phyloP scores from a whole-genome alignment of 1,140 invertebrate species.

The Drosophila micromelanica region DNA sequence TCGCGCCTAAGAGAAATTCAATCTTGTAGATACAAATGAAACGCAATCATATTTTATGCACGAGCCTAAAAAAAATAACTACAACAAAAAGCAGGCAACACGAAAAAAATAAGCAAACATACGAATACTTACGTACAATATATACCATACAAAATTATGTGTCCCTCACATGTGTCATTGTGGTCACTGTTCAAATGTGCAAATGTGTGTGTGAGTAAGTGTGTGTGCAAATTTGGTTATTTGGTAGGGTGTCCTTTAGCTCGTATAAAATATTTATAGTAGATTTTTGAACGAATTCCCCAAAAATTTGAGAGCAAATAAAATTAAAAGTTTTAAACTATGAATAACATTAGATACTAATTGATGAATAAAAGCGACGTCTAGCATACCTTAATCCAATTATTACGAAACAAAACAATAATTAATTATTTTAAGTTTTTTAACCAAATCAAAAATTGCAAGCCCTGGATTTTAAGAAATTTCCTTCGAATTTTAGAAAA shows the following conservation, averaged over 20 bases:
- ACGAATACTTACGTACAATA: conserved; percentile 44
- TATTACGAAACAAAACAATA: too few species aligned
- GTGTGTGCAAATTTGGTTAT: conserved; percentile 23
- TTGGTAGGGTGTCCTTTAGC: conserved; percentile 10
- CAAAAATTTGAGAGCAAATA: too few species aligned
- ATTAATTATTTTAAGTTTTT: too few species aligned
- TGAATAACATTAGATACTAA: too few species aligned
- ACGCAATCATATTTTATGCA: conserved; percentile 82
- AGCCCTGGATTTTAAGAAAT: too few species aligned
- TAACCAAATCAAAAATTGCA: too few species aligned
- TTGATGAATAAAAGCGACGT: too few species aligned
- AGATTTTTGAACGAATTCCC: not conserved
- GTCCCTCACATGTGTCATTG: conserved; percentile 36
- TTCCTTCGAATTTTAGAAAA: too few species aligned
- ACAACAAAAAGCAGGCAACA: conserved; percentile 1
- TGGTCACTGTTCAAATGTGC: conserved; percentile 1
- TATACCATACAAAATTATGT: conserved; percentile 52
- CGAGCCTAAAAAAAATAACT: conserved; percentile 49
- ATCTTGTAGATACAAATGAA: conserved; percentile 81
- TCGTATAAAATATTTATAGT: too few species aligned
- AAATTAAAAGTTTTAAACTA: too few species aligned
- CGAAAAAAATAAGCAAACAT: conserved; percentile 17
- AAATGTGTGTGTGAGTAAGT: not conserved
- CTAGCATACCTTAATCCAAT: too few species aligned
- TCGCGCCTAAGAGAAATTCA: conserved; percentile 79